Base-by-base conservation (phyloP, 1,140 invertebrate genomes). In the Conopomorpha cramerella region DNA sequence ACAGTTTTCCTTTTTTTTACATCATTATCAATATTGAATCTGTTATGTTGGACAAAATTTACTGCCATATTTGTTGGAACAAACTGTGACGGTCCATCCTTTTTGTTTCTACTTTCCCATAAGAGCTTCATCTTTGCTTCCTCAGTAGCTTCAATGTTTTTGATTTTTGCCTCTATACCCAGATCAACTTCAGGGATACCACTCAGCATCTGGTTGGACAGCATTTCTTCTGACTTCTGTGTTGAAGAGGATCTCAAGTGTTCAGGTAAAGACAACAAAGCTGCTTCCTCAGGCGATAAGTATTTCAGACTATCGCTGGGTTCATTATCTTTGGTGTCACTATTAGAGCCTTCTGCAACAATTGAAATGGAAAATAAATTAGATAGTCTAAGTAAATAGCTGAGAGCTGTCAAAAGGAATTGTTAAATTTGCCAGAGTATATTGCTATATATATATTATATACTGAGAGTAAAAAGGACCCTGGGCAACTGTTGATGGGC, bases 161-260 rank as follows among this genome's bases (percentile, higher is more conserved):
- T 86, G 41, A 99, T 98, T 82, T 98, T 97, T 0, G 94, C 95
- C 56, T 99, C 95, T 49, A 99, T 97, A 23, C 98, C 98, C 27
- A 99, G 81, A 81, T 99, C 97, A 1, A 99, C 92, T 83, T 99
- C 98, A n/a, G 98, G 98, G 45, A 99, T 99, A 36, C 98, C 98
- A 63, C 93, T 97, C 2, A 99, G 80, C 97, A 99, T 99, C 82
- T 99, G 97, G 83, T 98, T 98, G 3, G 96, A 99, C 46, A 99
- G 86, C 93, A 99, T 98, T 79, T 99, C 98, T 77, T 99, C 96
- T 11, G 91, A 95, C 55, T 83, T 82, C 41, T 93, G 91, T 1
- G 86, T 82, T 7, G 90, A 89, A 10, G 89, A 91, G 46, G 86
- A 85, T 53, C 87, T 79, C 30, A 98, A 79, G 73, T 97, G 90